Percentiles rank a stretch among this genome's conserved stretches.
Conservation (phyloP, 2,113 vertebrate genomes). For the Cairina moschata region DNA sequence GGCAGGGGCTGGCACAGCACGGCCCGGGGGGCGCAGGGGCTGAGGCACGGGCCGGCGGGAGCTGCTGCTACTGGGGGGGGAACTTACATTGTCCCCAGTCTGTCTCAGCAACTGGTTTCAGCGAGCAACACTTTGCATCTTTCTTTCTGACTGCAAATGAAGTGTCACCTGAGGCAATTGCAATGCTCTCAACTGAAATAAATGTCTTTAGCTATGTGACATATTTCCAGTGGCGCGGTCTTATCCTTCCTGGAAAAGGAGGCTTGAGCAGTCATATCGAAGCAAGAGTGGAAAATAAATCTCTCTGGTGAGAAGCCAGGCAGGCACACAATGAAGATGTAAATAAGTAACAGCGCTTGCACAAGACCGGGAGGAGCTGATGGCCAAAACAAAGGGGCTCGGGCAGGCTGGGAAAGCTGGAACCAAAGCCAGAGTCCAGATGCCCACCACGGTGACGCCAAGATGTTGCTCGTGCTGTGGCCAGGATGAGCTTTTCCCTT, state of each 20-base stretch:
- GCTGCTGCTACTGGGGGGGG: rapidly evolving
- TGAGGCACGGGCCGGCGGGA: neutral
- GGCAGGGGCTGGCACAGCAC: too few species aligned
- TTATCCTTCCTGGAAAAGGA: neutral
- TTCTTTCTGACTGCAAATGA: neutral
- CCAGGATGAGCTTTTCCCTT: neutral
- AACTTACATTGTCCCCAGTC: rapidly evolving
- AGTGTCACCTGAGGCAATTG: neutral
- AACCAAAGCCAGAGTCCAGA: rapidly evolving
- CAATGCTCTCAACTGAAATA: neutral
- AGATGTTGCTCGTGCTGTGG: neutral
- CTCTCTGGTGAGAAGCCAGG: neutral
- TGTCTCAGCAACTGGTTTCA: neutral
- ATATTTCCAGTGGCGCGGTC: neutral
- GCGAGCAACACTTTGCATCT: neutral
- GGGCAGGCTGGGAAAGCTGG: neutral
- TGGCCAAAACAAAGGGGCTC: neutral
- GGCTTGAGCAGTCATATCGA: rapidly evolving
- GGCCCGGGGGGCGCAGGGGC: rapidly evolving
- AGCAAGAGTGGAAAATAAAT: neutral
- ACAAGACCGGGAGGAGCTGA: neutral
- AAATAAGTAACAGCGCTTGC: neutral
- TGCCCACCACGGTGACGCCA: neutral
- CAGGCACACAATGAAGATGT: neutral
- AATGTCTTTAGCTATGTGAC: neutral